Percentiles rank a stretch among this genome's conserved stretches.
Conservation (phyloP, 2,113 vertebrate species). For the Phoxinus phoxinus region DNA sequence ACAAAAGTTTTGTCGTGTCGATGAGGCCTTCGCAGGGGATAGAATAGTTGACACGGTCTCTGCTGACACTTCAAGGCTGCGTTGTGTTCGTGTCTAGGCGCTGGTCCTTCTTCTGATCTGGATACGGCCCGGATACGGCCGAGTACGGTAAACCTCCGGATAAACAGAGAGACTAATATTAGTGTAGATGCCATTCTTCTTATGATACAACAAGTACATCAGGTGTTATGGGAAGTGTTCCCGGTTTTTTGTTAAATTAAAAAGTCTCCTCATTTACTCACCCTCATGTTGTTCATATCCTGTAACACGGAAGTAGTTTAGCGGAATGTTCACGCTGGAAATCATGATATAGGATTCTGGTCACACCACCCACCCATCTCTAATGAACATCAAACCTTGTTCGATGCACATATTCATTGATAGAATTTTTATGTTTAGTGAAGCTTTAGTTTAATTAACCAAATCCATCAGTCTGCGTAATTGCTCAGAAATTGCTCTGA, state of each 20-base stretch:
- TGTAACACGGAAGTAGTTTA: background rate
- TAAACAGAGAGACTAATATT: too few relatives aligned
- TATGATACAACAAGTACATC: too few relatives aligned
- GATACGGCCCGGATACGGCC: too few relatives aligned
- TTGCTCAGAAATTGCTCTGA: constrained; percentile 1
- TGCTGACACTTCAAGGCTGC: too few relatives aligned
- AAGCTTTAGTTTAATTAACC: background rate
- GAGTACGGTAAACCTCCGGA: too few relatives aligned
- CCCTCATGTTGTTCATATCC: background rate
- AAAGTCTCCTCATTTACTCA: background rate
- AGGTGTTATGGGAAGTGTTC: too few relatives aligned
- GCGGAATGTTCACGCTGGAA: background rate
- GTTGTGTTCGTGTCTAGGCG: too few relatives aligned
- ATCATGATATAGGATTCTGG: background rate
- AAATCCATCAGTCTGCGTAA: background rate
- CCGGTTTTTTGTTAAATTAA: background rate
- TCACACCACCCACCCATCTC: background rate
- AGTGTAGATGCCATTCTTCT: too few relatives aligned
- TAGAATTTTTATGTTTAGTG: background rate
- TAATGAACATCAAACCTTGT: background rate
- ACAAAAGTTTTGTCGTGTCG: too few relatives aligned
- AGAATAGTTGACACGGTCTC: too few relatives aligned
- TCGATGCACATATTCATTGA: background rate
- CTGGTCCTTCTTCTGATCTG: too few relatives aligned
- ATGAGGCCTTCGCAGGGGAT: too few relatives aligned